Percentiles rank a stretch among this genome's conserved stretches.
Evolutionary conservation across 2,888 invertebrate genomes (phyloP).

Genomic region (Drosophila setosimentum): DNA sequence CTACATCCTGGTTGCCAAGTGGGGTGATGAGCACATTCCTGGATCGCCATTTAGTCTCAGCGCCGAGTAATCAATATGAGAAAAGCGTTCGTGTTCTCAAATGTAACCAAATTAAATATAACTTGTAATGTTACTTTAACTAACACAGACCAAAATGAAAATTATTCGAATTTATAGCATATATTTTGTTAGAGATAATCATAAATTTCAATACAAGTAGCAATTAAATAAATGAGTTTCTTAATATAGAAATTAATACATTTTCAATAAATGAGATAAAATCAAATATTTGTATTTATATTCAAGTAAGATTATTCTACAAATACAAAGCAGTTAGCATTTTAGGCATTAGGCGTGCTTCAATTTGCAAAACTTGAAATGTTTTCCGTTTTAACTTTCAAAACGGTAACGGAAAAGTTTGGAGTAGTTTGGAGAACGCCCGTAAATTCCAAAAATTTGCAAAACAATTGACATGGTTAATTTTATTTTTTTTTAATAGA

Average conservation of each 20-base stretch:
- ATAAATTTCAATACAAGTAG: not conserved
- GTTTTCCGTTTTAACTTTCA: not conserved
- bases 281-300: fast-evolving
- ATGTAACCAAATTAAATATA: not conserved
- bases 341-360: not conserved
- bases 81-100: not conserved
- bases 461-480: not conserved
- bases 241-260: not conserved
- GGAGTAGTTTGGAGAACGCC: not conserved
- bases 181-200: not conserved
- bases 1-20: conserved; percentile 96
- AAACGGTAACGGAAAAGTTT: not conserved
- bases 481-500: not conserved
- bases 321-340: not conserved
- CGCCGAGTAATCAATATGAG: conserved; percentile 7
- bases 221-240: not conserved
- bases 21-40: conserved; percentile 98
- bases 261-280: not conserved
- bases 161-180: not conserved
- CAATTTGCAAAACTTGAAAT: not conserved
- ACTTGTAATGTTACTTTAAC: not conserved
- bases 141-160: not conserved
- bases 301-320: not conserved
- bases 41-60: conserved; percentile 92
- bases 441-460: not conserved